These are phyloP conservation scores for Drosophila quinaria DNA, from an alignment of 2,888 invertebrate species.

Conservation along the genomic window DNA sequence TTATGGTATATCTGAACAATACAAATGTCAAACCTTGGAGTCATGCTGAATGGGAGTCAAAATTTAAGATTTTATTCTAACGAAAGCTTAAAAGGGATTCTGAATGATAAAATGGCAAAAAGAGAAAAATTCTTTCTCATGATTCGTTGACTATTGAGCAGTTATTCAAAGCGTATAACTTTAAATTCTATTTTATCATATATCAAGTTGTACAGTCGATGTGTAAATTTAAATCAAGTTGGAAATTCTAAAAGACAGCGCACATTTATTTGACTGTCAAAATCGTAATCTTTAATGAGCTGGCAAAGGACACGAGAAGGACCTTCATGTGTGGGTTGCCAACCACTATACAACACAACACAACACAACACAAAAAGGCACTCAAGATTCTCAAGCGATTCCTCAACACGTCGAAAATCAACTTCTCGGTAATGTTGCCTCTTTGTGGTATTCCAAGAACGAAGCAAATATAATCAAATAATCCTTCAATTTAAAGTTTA, in stretches of 20 bases:
- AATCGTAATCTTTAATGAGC: slow-evolving; percentile 34
- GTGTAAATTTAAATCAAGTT: not conserved
- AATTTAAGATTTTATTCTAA: not conserved
- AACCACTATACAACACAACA: not conserved
- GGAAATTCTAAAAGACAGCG: slow-evolving; percentile 13
- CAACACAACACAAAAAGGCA: not conserved
- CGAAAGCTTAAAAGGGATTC: not conserved
- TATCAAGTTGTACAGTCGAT: not conserved
- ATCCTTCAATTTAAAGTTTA: slow-evolving; percentile 25
- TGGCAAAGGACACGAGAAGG: slow-evolving; percentile 23
- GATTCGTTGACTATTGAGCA: too few relatives aligned
- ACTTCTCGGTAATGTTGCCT: slow-evolving; percentile 5
- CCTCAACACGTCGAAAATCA: slow-evolving; percentile 16
- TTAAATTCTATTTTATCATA: slow-evolving; percentile 4
- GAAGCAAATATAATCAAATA: slow-evolving; percentile 22
- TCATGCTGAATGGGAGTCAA: not conserved
- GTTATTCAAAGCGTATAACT: not conserved
- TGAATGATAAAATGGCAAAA: not conserved
- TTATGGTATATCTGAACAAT: not conserved
- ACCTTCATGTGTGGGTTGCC: slow-evolving; percentile 7
- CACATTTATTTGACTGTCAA: slow-evolving; percentile 38
- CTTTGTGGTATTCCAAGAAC: slow-evolving; percentile 5
- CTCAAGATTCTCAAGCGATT: slow-evolving; percentile 5
- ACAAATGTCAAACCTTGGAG: not conserved
- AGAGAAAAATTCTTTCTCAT: not conserved